phyloP scores from a whole-genome alignment of 2,797 vertebrate genomes.

The Euthynnus affinis region DNA sequence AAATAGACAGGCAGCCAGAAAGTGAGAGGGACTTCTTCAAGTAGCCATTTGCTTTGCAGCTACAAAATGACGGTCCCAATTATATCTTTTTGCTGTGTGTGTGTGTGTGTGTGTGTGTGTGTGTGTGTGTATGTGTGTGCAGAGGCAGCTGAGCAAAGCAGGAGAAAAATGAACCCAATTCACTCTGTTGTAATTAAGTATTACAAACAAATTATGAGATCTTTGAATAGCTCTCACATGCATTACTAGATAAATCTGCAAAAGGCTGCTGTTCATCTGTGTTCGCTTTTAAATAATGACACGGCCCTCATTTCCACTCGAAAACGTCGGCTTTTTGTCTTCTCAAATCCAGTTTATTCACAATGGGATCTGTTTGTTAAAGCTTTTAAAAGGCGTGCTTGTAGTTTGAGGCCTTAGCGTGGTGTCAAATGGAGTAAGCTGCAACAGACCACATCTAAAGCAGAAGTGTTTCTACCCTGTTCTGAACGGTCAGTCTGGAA shows the following conservation, averaged over 20 bases:
- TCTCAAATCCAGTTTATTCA: neutral
- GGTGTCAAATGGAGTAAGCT: neutral
- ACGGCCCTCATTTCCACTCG: conserved; percentile 28
- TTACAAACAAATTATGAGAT: conserved; percentile 44
- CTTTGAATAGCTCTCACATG: conserved; percentile 13
- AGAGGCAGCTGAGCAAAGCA: conserved; percentile 31
- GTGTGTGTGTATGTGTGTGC: conserved; percentile 19
- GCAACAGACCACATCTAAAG: neutral
- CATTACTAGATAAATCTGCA: conserved; percentile 21
- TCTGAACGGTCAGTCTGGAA: too few relatives aligned
- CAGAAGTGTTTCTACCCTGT: too few relatives aligned
- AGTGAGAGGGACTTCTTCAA: conserved; percentile 55
- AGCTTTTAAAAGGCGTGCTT: neutral
- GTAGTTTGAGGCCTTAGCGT: too few relatives aligned
- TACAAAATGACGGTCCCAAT: conserved; percentile 51
- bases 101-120: too few relatives aligned
- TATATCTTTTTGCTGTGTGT: conserved; percentile 40
- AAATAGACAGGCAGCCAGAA: conserved; percentile 32
- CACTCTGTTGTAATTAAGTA: conserved; percentile 30
- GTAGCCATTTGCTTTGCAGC: conserved; percentile 47
- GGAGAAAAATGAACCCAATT: neutral
- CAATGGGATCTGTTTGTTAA: neutral
- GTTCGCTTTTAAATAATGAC: conserved; percentile 14
- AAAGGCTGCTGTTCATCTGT: conserved; percentile 33
- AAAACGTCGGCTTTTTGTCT: neutral